Evolutionary conservation across 2,797 vertebrate species (phyloP).

Genomic region (Odontamblyopus rebecca): DNA sequence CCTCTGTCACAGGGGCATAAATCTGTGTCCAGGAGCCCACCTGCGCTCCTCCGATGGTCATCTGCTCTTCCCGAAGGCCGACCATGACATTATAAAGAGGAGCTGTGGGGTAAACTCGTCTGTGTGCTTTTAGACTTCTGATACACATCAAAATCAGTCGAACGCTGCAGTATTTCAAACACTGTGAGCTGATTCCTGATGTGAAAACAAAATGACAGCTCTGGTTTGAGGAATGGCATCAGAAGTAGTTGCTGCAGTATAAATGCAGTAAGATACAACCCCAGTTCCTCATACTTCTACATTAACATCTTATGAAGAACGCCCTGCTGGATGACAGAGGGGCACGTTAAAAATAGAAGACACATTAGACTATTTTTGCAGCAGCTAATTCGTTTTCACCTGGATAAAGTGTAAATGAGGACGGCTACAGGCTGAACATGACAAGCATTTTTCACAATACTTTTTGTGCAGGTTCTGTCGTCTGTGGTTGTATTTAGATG

Average conservation of each 20-base stretch:
- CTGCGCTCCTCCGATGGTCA: constrained; percentile 42
- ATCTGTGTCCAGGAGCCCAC: constrained; percentile 23
- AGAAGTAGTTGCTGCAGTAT: neutral
- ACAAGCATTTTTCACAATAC: neutral
- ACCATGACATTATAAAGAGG: neutral
- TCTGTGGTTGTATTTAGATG: neutral
- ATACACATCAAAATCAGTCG: too few species aligned
- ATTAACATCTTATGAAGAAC: neutral
- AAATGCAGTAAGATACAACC: too few species aligned
- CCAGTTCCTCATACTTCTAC: neutral
- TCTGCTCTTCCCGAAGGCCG: constrained; percentile 18
- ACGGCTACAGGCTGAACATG: neutral
- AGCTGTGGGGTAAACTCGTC: too few species aligned
- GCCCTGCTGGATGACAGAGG: neutral
- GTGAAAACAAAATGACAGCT: neutral
- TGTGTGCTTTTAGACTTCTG: too few species aligned
- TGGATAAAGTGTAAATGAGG: neutral
- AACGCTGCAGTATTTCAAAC: too few species aligned
- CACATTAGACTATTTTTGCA: neutral
- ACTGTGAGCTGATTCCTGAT: neutral
- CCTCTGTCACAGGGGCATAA: constrained; percentile 38
- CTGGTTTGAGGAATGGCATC: too few species aligned
- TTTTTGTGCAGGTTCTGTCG: neutral
- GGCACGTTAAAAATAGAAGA: neutral
- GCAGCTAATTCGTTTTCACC: neutral